Conservation (phyloP, 2,888 invertebrate genomes). For the Hypena proboscidalis region DNA sequence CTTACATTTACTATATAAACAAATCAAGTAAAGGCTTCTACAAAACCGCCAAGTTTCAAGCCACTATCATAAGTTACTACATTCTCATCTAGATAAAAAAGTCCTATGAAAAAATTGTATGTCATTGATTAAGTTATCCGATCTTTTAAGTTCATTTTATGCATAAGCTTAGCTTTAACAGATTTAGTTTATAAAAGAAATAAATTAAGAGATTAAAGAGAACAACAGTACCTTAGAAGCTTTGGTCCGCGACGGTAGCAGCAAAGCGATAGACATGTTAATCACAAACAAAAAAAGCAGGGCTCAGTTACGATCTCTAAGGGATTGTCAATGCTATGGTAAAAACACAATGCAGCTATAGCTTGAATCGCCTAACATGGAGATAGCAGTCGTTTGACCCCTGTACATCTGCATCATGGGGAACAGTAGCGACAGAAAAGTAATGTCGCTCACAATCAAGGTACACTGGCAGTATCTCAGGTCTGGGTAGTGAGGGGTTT, state of each 20-base stretch:
- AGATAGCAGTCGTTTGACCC: too few relatives aligned
- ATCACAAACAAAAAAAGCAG: conserved; percentile 78
- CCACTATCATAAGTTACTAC: too few relatives aligned
- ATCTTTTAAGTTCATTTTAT: conserved; percentile 49
- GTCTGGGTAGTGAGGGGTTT: too few relatives aligned
- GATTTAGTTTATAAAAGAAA: conserved; percentile 36
- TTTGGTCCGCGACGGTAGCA: conserved; percentile 78
- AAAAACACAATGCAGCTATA: conserved; percentile 35
- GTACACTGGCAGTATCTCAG: too few relatives aligned
- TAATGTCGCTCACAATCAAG: too few relatives aligned
- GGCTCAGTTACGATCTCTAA: conserved; percentile 54
- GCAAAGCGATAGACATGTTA: conserved; percentile 82
- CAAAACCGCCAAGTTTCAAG: too few relatives aligned
- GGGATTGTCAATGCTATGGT: conserved; percentile 53
- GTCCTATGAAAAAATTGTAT: not conserved
- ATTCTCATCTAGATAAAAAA: not conserved
- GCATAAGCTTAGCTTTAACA: conserved; percentile 73
- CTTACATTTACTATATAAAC: too few relatives aligned
- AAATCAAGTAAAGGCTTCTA: too few relatives aligned
- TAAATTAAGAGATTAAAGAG: conserved; percentile 57
- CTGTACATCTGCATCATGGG: too few relatives aligned
- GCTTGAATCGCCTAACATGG: too few relatives aligned
- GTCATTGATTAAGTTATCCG: not conserved
- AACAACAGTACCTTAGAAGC: conserved; percentile 78
- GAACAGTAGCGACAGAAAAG: too few relatives aligned